Conservation (phyloP, 2,888 invertebrate species). For the Eudemis profundana region DNA sequence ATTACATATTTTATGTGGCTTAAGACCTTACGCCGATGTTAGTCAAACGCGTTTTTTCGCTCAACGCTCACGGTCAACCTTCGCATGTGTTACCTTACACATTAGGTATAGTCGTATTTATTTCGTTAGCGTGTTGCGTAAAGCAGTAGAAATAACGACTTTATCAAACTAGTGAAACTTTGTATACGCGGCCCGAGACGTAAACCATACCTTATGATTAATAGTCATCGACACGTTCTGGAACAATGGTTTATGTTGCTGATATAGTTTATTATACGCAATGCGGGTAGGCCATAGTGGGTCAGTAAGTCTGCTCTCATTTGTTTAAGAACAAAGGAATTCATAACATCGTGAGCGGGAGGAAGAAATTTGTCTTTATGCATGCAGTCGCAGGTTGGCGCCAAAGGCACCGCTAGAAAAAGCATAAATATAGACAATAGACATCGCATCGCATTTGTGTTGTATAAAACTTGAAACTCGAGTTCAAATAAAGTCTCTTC, state of each 20-base stretch:
- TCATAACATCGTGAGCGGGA: too few relatives aligned
- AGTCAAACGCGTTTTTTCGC: not conserved
- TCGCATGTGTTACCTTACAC: conserved; percentile 19
- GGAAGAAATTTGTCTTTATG: too few relatives aligned
- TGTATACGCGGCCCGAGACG: conserved; percentile 1
- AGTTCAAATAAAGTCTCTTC: too few relatives aligned
- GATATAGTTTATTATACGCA: conserved; percentile 17
- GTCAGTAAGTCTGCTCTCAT: too few relatives aligned
- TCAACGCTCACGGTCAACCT: conserved; percentile 24
- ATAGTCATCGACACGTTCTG: conserved; percentile 25
- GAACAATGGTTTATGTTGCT: conserved; percentile 3
- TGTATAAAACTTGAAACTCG: too few relatives aligned
- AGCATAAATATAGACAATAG: too few relatives aligned
- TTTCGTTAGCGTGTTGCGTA: conserved; percentile 27
- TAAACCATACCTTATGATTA: conserved; percentile 18
- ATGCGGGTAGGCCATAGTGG: conserved; percentile 3
- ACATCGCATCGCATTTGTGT: too few relatives aligned
- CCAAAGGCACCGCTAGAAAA: too few relatives aligned
- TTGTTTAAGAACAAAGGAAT: too few relatives aligned
- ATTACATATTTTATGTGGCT: too few relatives aligned
- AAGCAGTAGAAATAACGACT: conserved; percentile 25
- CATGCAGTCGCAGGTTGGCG: too few relatives aligned
- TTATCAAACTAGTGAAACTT: conserved; percentile 18
- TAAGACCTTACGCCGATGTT: not conserved
- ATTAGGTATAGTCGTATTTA: not conserved